Base-by-base conservation (phyloP, 2,113 vertebrate genomes). In the Vombatus ursinus region DNA sequence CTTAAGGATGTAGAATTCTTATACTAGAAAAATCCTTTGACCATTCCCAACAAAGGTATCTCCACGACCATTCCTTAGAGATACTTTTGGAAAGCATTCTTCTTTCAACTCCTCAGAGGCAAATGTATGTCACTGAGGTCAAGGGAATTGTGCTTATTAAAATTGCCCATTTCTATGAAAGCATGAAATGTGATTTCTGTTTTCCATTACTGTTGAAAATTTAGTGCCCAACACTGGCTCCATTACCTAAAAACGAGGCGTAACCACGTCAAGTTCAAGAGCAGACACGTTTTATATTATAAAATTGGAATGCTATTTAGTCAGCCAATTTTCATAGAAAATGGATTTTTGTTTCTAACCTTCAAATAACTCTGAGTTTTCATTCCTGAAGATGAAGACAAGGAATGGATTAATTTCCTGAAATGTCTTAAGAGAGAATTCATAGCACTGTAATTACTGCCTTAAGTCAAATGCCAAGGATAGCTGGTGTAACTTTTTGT, bases 101-200 rank as follows among this genome's bases (percentile, higher is more conserved):
- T 49, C 77, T 96, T 91, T 54, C 31, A 90, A 94, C 95, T 94
- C 50, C 93, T 96, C 92, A 47, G 96, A 91, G 91, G 50, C 31
- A 93, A n/a, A 93, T 95, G 57, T 89, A 95, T 96, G n/a, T 84
- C 68, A 84, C n/a, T 22, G 37, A 77, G 37, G 68, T 92, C 52
- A 96, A 95, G 91, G 48, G 97, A 97, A 97, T 97, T 95, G 94
- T 8, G 89, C 52, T 95, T 96, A 95, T 96, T 68, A 90, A 52
- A 57, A 93, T 52, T 49, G 37, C 50, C 68, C 90, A 54, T 95
- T 92, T 96, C 91, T 77, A 57, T 2, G 16, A 96, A 93, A 91
- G 93, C 51, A 92, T 94, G 90, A 92, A 94, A 96, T 96, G 90
- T 92, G 53, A 44, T 84, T 84, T 92, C 84, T 91, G 31, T 61